Evolutionary conservation across 2,888 invertebrate species (phyloP).

Genomic region (Crematogaster levior): DNA sequence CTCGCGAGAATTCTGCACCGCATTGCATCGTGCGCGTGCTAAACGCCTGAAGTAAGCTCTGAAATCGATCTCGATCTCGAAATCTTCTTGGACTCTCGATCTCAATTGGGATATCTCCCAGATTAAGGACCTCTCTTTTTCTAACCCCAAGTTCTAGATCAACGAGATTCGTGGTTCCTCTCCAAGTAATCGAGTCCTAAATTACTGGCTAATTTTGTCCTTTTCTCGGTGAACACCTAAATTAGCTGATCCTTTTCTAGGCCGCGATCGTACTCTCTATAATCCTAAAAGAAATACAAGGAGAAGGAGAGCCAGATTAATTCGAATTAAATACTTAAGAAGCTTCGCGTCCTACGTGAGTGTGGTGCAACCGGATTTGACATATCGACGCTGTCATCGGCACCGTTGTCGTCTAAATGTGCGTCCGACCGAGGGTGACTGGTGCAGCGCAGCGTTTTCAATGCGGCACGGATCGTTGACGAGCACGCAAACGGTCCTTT

Average conservation of each 20-base stretch:
- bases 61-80: neutral
- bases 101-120: neutral
- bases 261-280: too few relatives aligned
- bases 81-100: neutral
- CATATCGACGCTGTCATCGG: neutral
- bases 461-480: constrained; percentile 35
- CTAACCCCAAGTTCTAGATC: neutral
- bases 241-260: neutral
- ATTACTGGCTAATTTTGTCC: neutral
- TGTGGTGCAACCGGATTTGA: neutral
- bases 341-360: neutral
- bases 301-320: neutral
- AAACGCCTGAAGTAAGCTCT: too few relatives aligned
- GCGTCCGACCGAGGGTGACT: neutral
- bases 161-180: neutral
- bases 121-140: neutral
- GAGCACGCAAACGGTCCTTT: neutral
- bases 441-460: constrained; percentile 8
- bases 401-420: neutral
- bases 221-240: neutral
- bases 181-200: neutral
- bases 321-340: neutral
- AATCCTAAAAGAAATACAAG: neutral
- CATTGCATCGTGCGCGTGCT: neutral
- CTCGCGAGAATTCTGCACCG: neutral